Percentiles rank a stretch among this genome's conserved stretches.
These are phyloP conservation scores for Dicaeum eximium DNA, from an alignment of 2,113 vertebrate species.

Conservation along the genomic window DNA sequence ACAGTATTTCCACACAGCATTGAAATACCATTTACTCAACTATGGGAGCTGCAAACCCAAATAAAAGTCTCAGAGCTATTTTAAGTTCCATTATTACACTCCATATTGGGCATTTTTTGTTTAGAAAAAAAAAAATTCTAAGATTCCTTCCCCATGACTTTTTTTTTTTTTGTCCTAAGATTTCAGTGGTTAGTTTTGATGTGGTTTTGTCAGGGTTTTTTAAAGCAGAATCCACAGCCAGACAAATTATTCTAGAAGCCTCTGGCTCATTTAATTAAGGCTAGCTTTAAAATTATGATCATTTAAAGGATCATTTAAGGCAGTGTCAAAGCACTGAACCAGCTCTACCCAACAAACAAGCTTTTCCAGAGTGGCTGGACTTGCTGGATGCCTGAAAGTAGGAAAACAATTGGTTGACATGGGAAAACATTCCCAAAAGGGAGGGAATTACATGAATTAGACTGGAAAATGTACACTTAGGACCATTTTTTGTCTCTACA, in stretches of 20 bases:
- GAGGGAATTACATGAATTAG: neutral
- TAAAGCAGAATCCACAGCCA: neutral
- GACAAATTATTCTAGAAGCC: conserved; percentile 1
- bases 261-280: conserved; percentile 19
- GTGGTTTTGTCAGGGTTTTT: neutral
- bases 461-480: neutral
- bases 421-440: conserved; percentile 12
- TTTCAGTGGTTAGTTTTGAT: neutral
- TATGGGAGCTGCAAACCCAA: neutral
- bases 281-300: neutral
- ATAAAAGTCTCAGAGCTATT: neutral
- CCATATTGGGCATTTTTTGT: neutral
- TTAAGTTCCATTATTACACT: neutral
- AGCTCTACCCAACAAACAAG: conserved; percentile 11
- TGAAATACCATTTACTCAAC: neutral
- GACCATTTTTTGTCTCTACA: too few species aligned
- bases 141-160: neutral
- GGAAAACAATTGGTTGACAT: neutral
- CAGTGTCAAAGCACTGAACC: neutral
- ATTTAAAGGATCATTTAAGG: neutral
- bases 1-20: neutral
- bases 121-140: neutral
- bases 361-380: conserved; percentile 15
- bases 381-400: neutral
- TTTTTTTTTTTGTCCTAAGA: neutral